Evolutionary conservation across 2,113 vertebrate species (phyloP).

Genomic region (Gymnocephalus cernua): DNA sequence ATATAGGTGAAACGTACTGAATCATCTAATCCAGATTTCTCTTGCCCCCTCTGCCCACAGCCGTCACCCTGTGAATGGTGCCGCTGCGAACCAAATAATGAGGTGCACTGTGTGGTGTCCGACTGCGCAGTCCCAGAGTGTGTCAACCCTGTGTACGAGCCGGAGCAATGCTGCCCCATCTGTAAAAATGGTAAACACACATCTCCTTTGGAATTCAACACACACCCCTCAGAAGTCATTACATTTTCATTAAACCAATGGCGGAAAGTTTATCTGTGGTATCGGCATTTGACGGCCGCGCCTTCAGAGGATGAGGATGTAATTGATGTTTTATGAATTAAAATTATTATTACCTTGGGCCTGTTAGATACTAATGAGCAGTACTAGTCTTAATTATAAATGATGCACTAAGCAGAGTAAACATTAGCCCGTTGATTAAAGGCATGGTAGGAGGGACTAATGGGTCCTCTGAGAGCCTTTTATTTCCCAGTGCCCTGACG

Average conservation of each 20-base stretch:
- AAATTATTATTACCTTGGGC: slow-evolving; percentile 76
- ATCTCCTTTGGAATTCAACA: slow-evolving; percentile 30
- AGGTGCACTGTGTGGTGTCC: slow-evolving; percentile 99
- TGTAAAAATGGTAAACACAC: slow-evolving; percentile 98
- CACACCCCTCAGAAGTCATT: slow-evolving; percentile 53
- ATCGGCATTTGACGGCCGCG: slow-evolving; percentile 55
- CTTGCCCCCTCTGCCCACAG: slow-evolving; percentile 74
- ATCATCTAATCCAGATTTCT: slow-evolving; percentile 61
- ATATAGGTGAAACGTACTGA: slow-evolving; percentile 41
- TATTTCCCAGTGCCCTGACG: slow-evolving; percentile 71
- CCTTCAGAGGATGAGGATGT: slow-evolving; percentile 67
- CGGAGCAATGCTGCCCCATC: slow-evolving; percentile 99
- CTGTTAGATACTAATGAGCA: slow-evolving; percentile 76
- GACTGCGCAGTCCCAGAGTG: slow-evolving; percentile 99
- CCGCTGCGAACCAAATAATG: slow-evolving; percentile 99
- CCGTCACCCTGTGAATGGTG: slow-evolving; percentile 96
- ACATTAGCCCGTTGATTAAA: slow-evolving; percentile 84
- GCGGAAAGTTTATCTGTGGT: slow-evolving; percentile 57
- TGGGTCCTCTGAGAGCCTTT: slow-evolving; percentile 78
- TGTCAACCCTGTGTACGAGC: slow-evolving; percentile 99
- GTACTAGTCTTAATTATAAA: slow-evolving; percentile 81
- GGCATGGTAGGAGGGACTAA: slow-evolving; percentile 77
- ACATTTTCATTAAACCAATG: slow-evolving; percentile 65
- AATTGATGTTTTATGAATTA: slow-evolving; percentile 80
- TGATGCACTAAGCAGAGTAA: slow-evolving; percentile 81